Evolutionary conservation across 2,888 invertebrate species (phyloP).

Genomic region (Rhimphoctona megacephalus): DNA sequence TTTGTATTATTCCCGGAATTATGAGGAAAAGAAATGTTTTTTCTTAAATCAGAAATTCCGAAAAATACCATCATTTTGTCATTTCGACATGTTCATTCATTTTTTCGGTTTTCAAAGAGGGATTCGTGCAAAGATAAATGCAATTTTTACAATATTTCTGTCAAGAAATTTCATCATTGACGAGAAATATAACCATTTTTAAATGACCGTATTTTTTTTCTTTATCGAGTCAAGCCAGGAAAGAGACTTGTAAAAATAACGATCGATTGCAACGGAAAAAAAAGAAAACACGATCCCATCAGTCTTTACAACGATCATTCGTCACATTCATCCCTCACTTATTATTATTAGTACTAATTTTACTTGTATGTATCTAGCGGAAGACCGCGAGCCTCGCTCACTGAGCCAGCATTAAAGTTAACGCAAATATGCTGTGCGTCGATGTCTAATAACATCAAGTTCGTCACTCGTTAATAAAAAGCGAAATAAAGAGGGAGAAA

Average conservation of each 20-base stretch:
- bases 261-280: background rate
- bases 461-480: constrained; percentile 38
- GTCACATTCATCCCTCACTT: constrained; percentile 46
- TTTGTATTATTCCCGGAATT: background rate
- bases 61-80: too few species aligned
- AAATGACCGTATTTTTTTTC: background rate
- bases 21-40: background rate
- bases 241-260: background rate
- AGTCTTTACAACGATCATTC: constrained; percentile 46
- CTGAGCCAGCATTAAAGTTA: constrained; percentile 56
- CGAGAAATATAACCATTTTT: background rate
- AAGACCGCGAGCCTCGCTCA: constrained; percentile 43
- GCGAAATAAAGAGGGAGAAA: constrained; percentile 18
- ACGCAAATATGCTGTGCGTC: constrained; percentile 52
- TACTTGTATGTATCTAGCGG: background rate
- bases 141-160: too few species aligned
- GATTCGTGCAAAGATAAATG: too few species aligned
- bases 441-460: constrained; percentile 63
- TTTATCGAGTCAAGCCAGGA: too few species aligned
- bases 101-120: too few species aligned
- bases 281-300: background rate
- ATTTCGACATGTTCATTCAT: too few species aligned
- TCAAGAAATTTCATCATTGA: background rate
- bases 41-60: too few species aligned
- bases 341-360: constrained; percentile 34